phyloP scores from a whole-genome alignment of 2,797 vertebrate genomes.

The Acomys russatus region DNA sequence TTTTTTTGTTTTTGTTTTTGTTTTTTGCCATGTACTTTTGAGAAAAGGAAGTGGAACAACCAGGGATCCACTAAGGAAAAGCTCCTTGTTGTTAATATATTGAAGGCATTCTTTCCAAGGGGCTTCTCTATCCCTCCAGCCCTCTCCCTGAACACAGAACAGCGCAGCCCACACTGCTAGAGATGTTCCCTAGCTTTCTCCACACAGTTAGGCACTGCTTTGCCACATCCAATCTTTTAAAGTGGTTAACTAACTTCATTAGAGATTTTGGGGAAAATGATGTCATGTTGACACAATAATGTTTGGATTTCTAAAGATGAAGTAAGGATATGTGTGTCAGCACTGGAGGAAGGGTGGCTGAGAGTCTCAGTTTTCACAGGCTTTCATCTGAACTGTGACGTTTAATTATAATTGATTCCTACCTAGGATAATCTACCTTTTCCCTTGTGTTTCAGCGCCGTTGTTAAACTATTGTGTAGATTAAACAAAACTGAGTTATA shows the following conservation, averaged over 20 bases:
- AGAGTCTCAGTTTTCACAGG: conserved; percentile 42
- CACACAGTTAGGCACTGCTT: background rate
- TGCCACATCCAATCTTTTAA: conserved; percentile 48
- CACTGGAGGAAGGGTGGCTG: conserved; percentile 16
- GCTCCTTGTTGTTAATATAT: conserved; percentile 46
- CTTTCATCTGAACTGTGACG: conserved; percentile 45
- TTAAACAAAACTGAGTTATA: conserved; percentile 50
- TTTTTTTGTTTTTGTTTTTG: no score
- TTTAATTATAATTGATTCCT: conserved; percentile 68
- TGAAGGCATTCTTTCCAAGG: conserved; percentile 76
- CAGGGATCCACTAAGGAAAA: conserved; percentile 72
- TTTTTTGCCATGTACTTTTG: conserved; percentile 55
- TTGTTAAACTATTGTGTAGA: conserved; percentile 42
- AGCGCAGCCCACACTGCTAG: background rate
- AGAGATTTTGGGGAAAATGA: conserved; percentile 6
- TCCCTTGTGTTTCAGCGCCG: background rate
- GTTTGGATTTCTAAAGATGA: conserved; percentile 69
- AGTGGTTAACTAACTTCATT: conserved; percentile 51
- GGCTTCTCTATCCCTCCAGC: background rate
- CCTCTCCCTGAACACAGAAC: background rate
- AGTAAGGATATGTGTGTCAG: conserved; percentile 57
- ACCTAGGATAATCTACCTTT: conserved; percentile 38
- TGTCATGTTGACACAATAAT: conserved; percentile 42
- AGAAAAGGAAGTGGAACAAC: conserved; percentile 70
- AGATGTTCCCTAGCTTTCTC: background rate